These are phyloP conservation scores for Clarias fuscus DNA, from an alignment of 2,797 vertebrate genomes.

Conservation along the genomic window DNA sequence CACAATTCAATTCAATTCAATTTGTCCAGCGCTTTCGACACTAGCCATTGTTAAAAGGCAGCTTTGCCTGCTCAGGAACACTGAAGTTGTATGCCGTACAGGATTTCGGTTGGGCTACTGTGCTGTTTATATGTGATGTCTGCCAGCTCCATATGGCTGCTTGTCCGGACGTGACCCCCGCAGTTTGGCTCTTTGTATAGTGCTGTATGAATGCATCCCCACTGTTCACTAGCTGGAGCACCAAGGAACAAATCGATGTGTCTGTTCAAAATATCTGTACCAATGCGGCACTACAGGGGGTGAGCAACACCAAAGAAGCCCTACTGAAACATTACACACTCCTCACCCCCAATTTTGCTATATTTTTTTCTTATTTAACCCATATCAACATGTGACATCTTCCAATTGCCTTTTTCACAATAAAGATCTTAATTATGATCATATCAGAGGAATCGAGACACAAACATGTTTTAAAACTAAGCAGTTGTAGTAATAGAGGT, in stretches of 20 bases:
- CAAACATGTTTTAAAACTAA: constrained; percentile 14
- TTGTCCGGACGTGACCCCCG: constrained; percentile 48
- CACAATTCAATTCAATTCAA: neutral
- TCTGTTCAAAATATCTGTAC: constrained; percentile 48
- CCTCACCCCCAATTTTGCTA: constrained; percentile 33
- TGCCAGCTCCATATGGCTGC: constrained; percentile 40
- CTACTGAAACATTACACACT: constrained; percentile 47
- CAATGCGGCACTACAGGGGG: constrained; percentile 39
- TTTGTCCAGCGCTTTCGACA: neutral
- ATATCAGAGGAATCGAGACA: constrained; percentile 18
- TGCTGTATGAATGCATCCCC: constrained; percentile 64
- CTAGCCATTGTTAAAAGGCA: neutral
- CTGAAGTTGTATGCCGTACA: neutral
- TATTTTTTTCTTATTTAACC: constrained; percentile 20
- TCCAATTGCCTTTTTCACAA: constrained; percentile 42
- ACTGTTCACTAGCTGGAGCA: constrained; percentile 65
- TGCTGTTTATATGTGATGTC: constrained; percentile 32
- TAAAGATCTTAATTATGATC: constrained; percentile 52
- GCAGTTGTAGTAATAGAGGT: constrained; percentile 4
- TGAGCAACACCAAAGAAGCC: constrained; percentile 45
- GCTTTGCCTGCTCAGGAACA: neutral
- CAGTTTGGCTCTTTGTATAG: constrained; percentile 47
- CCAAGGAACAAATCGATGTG: constrained; percentile 65
- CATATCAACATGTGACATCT: constrained; percentile 24
- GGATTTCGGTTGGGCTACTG: constrained; percentile 5